These are phyloP conservation scores for Sarcophaga variegata DNA, from an alignment of 2,888 invertebrate species.

Conservation along the genomic window DNA sequence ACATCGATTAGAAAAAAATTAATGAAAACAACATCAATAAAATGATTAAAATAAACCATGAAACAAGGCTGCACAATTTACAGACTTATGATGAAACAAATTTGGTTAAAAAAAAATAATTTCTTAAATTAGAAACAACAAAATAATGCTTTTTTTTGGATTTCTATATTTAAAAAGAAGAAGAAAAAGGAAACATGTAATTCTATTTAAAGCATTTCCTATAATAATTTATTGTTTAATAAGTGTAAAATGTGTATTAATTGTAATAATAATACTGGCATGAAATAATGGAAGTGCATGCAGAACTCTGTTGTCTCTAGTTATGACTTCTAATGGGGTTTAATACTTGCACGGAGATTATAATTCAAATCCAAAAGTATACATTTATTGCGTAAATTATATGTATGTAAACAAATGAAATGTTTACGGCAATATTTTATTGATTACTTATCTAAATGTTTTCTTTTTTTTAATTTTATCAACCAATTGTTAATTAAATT, in stretches of 20 bases:
- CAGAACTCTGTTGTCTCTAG: not conserved
- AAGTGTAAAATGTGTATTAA: slow-evolving; percentile 45
- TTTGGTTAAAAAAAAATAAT: slow-evolving; percentile 23
- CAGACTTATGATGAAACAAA: slow-evolving; percentile 61
- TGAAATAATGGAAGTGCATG: not conserved
- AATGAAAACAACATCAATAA: slow-evolving; percentile 4
- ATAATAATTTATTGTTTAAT: slow-evolving; percentile 31
- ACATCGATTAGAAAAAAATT: slow-evolving; percentile 78
- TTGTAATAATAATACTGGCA: slow-evolving; percentile 40
- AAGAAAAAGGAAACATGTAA: slow-evolving; percentile 2
- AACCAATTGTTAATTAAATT: slow-evolving; percentile 38
- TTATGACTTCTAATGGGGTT: slow-evolving; percentile 1
- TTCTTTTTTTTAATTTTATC: slow-evolving; percentile 23
- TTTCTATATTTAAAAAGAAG: slow-evolving; percentile 47
- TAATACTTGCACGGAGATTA: not conserved
- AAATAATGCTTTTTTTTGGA: slow-evolving; percentile 52
- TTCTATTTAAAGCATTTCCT: slow-evolving; percentile 46
- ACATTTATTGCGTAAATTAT: slow-evolving; percentile 26
- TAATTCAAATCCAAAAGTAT: not conserved
- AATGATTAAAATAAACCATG: slow-evolving; percentile 30
- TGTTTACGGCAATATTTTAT: slow-evolving; percentile 25
- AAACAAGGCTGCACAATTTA: slow-evolving; percentile 68
- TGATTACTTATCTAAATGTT: slow-evolving; percentile 50
- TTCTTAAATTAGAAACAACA: slow-evolving; percentile 51
- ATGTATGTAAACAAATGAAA: not conserved